phyloP scores from a whole-genome alignment of 2,888 invertebrate genomes.

The Watsonalla cultraria region DNA sequence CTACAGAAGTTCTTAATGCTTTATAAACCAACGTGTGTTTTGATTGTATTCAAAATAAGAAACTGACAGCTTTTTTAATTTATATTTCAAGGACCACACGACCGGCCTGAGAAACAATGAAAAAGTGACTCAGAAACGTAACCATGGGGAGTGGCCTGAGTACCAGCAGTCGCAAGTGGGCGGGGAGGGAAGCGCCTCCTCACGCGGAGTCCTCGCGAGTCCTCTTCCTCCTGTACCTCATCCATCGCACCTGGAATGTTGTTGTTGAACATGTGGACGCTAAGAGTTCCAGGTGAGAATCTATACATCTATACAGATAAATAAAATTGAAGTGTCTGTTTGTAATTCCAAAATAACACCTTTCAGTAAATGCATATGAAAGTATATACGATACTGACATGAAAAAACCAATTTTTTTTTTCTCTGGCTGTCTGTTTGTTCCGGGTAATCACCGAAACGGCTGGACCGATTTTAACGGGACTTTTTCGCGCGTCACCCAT shows the following conservation, averaged over 20 bases:
- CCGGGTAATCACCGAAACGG: too few relatives aligned
- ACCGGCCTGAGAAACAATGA: conserved; percentile 28
- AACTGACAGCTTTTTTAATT: conserved; percentile 1
- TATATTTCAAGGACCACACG: conserved; percentile 24
- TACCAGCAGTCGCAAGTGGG: conserved; percentile 49
- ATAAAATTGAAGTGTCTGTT: neutral
- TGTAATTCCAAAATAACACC: too few relatives aligned
- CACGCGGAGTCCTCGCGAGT: conserved; percentile 79
- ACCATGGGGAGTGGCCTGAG: conserved; percentile 62
- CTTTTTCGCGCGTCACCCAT: too few relatives aligned
- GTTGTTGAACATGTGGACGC: conserved; percentile 80
- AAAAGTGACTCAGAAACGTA: conserved; percentile 20
- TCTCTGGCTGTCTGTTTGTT: too few relatives aligned
- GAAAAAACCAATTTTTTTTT: too few relatives aligned
- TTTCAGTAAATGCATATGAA: too few relatives aligned
- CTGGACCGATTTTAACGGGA: too few relatives aligned
- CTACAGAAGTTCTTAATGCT: too few relatives aligned
- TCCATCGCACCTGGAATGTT: conserved; percentile 84
- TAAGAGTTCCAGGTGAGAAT: conserved; percentile 67
- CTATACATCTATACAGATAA: too few relatives aligned
- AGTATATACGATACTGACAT: too few relatives aligned
- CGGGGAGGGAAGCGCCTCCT: conserved; percentile 40
- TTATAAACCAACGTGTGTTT: too few relatives aligned
- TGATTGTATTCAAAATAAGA: too few relatives aligned
- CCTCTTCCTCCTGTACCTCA: conserved; percentile 82